Evolutionary conservation across 2,113 vertebrate species (phyloP).

Genomic region (Ariopsis seemanni): DNA sequence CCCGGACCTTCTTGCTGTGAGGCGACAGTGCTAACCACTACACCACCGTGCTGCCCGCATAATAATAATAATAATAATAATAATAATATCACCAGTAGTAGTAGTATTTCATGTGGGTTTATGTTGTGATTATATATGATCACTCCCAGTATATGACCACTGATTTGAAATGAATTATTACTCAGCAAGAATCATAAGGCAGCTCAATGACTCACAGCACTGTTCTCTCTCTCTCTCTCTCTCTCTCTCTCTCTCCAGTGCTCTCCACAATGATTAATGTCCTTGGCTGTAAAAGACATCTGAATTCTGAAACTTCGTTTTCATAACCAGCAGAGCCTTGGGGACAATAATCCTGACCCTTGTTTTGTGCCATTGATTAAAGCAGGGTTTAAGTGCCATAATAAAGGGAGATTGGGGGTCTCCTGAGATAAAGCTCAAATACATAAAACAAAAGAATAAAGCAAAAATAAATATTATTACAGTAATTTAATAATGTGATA

Average conservation of each 20-base stretch:
- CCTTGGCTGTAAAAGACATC: constrained; percentile 8
- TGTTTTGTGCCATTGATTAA: constrained; percentile 28
- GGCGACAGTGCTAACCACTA: too few relatives aligned
- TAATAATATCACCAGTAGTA: too few relatives aligned
- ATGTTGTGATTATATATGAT: not conserved
- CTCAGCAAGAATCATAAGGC: constrained; percentile 6
- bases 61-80: too few relatives aligned
- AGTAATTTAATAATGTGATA: not conserved
- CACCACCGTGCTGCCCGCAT: too few relatives aligned
- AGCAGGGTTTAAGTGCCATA: not conserved
- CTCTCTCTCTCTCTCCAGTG: not conserved
- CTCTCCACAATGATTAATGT: constrained; percentile 18
- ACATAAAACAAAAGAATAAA: not conserved
- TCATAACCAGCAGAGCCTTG: constrained; percentile 28
- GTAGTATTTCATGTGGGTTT: not conserved
- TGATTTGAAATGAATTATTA: not conserved
- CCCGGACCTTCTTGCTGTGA: too few relatives aligned
- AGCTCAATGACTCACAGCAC: not conserved
- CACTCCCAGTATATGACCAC: not conserved
- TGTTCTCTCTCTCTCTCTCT: too few relatives aligned
- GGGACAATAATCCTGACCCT: constrained; percentile 19
- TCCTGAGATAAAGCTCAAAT: not conserved
- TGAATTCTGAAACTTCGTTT: constrained; percentile 19
- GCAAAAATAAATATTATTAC: not conserved
- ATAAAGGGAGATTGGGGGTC: not conserved